Percentiles rank a stretch among this genome's conserved stretches.
phyloP scores from a whole-genome alignment of 2,797 vertebrate genomes.

The Alectoris magna region DNA sequence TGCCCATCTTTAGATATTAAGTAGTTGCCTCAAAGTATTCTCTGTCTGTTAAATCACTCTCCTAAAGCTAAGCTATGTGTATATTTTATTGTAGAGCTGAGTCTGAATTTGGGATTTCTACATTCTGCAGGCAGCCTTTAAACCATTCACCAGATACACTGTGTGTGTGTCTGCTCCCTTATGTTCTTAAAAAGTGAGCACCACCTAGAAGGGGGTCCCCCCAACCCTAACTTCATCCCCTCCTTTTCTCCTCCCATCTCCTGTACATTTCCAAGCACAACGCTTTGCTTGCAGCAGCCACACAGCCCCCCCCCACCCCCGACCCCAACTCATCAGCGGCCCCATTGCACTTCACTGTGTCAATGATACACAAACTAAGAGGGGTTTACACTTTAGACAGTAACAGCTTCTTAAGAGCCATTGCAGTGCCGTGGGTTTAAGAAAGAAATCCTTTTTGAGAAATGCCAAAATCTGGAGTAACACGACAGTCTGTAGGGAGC shows the following conservation, averaged over 20 bases:
- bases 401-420: conserved; percentile 74
- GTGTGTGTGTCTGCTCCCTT: background rate
- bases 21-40: background rate
- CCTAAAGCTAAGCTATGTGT: rapidly evolving
- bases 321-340: background rate
- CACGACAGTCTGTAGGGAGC: background rate
- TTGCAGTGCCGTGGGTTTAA: conserved; percentile 64
- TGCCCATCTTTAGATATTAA: background rate
- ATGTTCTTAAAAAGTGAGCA: background rate
- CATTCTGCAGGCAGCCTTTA: background rate
- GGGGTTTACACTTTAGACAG: conserved; percentile 72
- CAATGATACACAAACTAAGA: conserved; percentile 71
- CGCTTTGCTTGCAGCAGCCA: rapidly evolving
- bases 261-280: background rate
- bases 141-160: rapidly evolving
- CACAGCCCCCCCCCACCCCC: background rate
- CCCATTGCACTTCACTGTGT: conserved; percentile 56
- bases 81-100: rapidly evolving
- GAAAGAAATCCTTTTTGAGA: conserved; percentile 71
- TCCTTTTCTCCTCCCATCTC: background rate
- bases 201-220: rapidly evolving
- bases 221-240: rapidly evolving
- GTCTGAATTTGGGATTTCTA: background rate
- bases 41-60: background rate
- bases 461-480: conserved; percentile 67